Base-by-base conservation (phyloP, 2,888 invertebrate genomes). In the Synanthedon formicaeformis region DNA sequence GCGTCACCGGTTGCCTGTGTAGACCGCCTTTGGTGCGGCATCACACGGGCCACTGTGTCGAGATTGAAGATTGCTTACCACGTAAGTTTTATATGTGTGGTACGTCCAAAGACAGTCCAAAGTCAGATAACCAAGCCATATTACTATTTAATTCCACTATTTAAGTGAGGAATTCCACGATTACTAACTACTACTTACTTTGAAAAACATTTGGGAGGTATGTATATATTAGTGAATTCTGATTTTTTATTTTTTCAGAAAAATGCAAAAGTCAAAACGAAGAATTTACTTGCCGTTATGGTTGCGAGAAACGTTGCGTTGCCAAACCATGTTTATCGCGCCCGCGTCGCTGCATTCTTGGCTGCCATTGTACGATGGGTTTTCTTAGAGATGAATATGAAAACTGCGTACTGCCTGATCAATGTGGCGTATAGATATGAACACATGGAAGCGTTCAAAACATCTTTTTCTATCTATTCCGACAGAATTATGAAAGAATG, bases 1-100 rank as follows among this genome's bases (percentile, higher is more conserved):
- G 85, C 64, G 72, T 69, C 0, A 61, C 73, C 1, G 84, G 84
- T 5, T 84, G 84, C 51, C 65, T 78, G 0, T 84, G 84, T 56
- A 62, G 72, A 0, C 80, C 81, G 0, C 80, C 80, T 0, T 57
- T 80, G n/a, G 55, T 83, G 13, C 61, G 83, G 2, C 81, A 83
- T 50, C 62, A 72, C 41, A 74, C 64, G 45, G 83, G 83, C 2
- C 69, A 65, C 8, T 83, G 83, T 54, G 76, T 84, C 0, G 60
- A 68, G 2, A 53, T 58, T 40, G 63, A 62, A 10, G 62, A 76
- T 41, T 84, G 84, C 16, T 10, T 49, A 16, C 49, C 49, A 49
- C 23, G 49, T 49, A 18, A 12, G 49, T 49, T 8, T 49, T 49
- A 23, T 23, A 23, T 23, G 5, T 23, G 23, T 23, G 4, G 23